Conservation (phyloP, 2,888 invertebrate genomes). For the Hyles lineata region DNA sequence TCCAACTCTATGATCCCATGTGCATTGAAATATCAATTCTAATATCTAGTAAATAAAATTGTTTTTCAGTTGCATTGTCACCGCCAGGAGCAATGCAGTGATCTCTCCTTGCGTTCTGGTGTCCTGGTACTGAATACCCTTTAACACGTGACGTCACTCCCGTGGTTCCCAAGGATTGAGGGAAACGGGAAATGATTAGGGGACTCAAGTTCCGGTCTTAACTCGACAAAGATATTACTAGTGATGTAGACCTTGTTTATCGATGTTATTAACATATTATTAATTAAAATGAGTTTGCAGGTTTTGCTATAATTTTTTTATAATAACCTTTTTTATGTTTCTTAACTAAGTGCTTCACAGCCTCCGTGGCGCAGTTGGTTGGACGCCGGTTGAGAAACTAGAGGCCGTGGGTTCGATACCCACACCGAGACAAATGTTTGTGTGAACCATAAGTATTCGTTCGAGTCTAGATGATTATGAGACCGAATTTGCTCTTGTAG, state of each 20-base stretch:
- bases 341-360: too few species aligned
- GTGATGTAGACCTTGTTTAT: neutral
- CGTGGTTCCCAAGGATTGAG: slow-evolving; percentile 17
- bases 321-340: too few species aligned
- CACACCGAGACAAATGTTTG: too few species aligned
- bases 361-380: too few species aligned
- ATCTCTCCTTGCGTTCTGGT: slow-evolving; percentile 28
- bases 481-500: too few species aligned
- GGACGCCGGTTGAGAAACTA: too few species aligned
- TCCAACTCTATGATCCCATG: neutral
- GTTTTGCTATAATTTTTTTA: neutral
- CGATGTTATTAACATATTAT: neutral
- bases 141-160: slow-evolving; percentile 28
- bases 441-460: too few species aligned
- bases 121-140: slow-evolving; percentile 36
- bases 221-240: neutral
- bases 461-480: too few species aligned
- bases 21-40: neutral
- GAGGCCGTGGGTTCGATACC: too few species aligned
- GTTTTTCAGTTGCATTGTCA: neutral
- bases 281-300: neutral
- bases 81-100: neutral
- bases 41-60: neutral
- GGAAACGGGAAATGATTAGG: slow-evolving; percentile 22
- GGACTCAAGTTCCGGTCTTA: slow-evolving; percentile 13